phyloP scores from a whole-genome alignment of 30 jellyfish, hydroid and myxozoan genomes.

The Cassiopea xamachana region DNA sequence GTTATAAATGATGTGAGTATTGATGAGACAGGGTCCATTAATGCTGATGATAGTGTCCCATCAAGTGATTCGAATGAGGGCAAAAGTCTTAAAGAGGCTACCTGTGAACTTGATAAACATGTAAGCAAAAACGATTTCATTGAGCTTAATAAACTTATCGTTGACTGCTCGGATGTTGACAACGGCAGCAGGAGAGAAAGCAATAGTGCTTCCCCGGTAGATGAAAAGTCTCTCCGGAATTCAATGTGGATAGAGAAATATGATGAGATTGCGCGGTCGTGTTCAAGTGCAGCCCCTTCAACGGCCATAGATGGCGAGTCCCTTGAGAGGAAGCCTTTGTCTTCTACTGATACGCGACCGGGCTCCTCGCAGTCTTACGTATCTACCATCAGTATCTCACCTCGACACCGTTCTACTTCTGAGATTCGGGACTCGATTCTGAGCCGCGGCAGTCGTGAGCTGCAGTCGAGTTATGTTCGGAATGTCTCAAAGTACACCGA shows the following conservation, averaged over 20 bases:
- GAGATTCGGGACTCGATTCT: constrained; percentile 58
- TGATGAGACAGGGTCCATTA: constrained; percentile 10
- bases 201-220: constrained; percentile 33
- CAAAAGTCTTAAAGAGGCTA: not conserved
- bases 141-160: constrained; percentile 37
- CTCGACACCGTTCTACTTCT: constrained; percentile 48
- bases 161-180: constrained; percentile 16
- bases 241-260: constrained; percentile 70
- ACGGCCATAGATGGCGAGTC: not conserved
- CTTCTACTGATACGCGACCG: not conserved
- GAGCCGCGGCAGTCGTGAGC: constrained; percentile 68
- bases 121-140: not conserved
- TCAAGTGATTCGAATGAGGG: not conserved
- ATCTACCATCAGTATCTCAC: constrained; percentile 11
- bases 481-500: not conserved
- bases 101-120: not conserved
- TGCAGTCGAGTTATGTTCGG: constrained; percentile 16
- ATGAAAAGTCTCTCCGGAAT: constrained; percentile 49
- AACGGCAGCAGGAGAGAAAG: not conserved
- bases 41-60: not conserved
- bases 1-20: constrained; percentile 53
- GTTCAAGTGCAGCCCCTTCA: constrained; percentile 37
- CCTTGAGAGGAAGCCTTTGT: not conserved
- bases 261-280: constrained; percentile 70
- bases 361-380: not conserved